Conservation (phyloP, 2,797 vertebrate species). For the Eleutherodactylus coqui region DNA sequence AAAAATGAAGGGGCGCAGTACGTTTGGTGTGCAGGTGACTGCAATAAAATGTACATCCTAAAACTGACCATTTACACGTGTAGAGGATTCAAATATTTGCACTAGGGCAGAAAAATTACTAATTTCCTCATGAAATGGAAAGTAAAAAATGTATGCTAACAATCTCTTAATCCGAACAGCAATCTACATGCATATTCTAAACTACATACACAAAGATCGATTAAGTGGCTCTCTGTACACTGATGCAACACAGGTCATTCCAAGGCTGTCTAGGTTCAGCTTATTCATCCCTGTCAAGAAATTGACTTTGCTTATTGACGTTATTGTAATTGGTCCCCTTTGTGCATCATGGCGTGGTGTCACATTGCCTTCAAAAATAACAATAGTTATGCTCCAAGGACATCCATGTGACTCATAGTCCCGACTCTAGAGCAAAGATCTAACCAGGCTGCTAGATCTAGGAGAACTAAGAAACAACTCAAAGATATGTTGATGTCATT, state of each 20-base stretch:
- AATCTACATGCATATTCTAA: constrained; percentile 35
- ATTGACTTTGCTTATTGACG: constrained; percentile 59
- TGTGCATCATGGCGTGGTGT: constrained; percentile 42
- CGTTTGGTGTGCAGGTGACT: too few relatives aligned
- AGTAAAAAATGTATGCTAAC: not conserved
- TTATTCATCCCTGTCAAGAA: constrained; percentile 55
- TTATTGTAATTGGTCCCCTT: constrained; percentile 51
- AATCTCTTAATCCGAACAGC: too few relatives aligned
- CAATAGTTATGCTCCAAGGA: constrained; percentile 50
- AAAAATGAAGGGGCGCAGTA: too few relatives aligned
- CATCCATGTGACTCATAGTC: constrained; percentile 38
- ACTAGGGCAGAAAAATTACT: not conserved
- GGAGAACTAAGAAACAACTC: not conserved
- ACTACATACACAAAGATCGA: constrained; percentile 21
- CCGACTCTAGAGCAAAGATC: not conserved
- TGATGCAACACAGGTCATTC: constrained; percentile 47
- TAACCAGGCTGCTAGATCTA: constrained; percentile 2
- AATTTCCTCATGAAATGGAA: not conserved
- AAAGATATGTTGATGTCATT: not conserved
- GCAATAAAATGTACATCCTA: too few relatives aligned
- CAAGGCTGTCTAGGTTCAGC: constrained; percentile 40
- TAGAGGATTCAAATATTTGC: not conserved
- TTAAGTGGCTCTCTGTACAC: constrained; percentile 37
- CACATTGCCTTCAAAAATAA: constrained; percentile 57
- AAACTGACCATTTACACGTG: too few relatives aligned